Evolutionary conservation across 92 coral and sea anemone species (phyloP), one percentile per base, ranked within the genome.

Genomic region (Epizoanthus stellaris): DNA sequence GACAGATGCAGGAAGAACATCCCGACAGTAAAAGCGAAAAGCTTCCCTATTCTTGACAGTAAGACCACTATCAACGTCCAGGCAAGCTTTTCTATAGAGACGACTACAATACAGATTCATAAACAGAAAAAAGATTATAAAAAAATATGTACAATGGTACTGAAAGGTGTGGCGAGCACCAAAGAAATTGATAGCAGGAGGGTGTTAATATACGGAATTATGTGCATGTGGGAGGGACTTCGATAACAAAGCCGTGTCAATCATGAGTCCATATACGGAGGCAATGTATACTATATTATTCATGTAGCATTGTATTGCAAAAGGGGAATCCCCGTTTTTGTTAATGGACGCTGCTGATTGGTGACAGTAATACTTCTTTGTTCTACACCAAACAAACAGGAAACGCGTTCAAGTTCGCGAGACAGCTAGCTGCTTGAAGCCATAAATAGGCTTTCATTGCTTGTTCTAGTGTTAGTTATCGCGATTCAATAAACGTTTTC

Each of bases 151-250:
- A 42, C 47, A 42, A 42, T 42, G 5, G 5, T 5, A 42, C 47
- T n/a, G n/a, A n/a, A n/a, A 42, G 47, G 47, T 42, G 47, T 42
- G 47, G 47, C 47, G 47, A 42, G 49, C 8, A 43, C 49, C 49
- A 43, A 43, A 43, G 3, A 43, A 43, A 43, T 43, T 43, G 49
- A 30, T 30, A 30, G 34, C 34, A 30, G 54, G 54, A n/a, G n/a
- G 9, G 53, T 47, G 53, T 25, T 65, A 25, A 9, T 65, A 65
- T 25, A 65, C 70, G 2, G 36, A 65, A 23, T 23, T 19, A 21
- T 65, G 70, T 65, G 70, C 5, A 21, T 65, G 70, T 65, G 70
- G 70, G 70, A 65, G 70, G 70, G 40, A 38, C 70, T 65, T 65
- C 40, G 70, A 23, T 6, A 65, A 65, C 70, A 65, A 65, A 65